Evolutionary conservation across 2,113 vertebrate species (phyloP).

Genomic region (Pionites leucogaster): DNA sequence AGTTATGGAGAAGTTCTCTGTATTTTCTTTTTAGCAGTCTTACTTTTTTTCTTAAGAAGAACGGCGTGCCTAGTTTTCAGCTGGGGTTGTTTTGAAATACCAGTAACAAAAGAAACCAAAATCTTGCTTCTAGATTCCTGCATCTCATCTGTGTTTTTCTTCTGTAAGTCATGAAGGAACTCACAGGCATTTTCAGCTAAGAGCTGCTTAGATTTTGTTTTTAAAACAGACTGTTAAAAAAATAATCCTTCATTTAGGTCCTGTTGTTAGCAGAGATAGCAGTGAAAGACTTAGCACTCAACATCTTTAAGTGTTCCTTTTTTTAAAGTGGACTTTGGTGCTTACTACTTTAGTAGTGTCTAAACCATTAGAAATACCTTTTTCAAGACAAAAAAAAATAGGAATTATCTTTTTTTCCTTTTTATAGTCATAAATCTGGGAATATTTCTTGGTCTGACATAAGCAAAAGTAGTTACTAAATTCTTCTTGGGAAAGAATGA

Average conservation of each 20-base stretch:
- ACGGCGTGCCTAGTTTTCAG: accelerated
- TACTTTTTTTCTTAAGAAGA: neutral
- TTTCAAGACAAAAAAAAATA: neutral
- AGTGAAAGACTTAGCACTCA: neutral
- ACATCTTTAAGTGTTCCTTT: neutral
- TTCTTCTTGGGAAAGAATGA: neutral
- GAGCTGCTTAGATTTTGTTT: neutral
- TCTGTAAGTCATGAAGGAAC: neutral
- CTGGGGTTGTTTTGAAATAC: neutral
- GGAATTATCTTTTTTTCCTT: neutral
- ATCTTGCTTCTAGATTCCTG: neutral
- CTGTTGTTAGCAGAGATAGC: neutral
- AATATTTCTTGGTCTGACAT: neutral
- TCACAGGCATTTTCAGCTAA: neutral
- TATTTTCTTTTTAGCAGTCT: neutral
- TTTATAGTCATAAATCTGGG: neutral
- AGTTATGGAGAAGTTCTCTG: neutral
- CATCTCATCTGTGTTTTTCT: neutral
- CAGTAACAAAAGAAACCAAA: neutral
- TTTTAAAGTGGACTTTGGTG: neutral
- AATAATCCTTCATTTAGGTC: neutral
- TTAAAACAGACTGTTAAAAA: neutral
- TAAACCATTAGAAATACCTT: neutral
- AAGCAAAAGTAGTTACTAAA: neutral
- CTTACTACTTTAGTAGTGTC: neutral